Evolutionary conservation across 2,888 invertebrate genomes (phyloP), one percentile per base, ranked within the genome.

Genomic region (Pseudoips prasinana): DNA sequence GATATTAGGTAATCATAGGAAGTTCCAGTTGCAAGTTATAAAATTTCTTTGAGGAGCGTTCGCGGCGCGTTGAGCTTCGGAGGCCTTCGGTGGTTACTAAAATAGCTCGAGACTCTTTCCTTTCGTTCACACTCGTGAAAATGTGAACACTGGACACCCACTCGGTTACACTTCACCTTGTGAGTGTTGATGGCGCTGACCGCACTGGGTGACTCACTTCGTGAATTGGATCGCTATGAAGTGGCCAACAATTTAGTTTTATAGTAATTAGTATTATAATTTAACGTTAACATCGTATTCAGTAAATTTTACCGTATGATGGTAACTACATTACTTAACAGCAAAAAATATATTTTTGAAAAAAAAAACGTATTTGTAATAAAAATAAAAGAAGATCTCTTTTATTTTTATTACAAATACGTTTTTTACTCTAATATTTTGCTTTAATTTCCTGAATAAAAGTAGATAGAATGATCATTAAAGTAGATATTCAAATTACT

Each of bases 121-220:
- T 80, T 83, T 82, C 82, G 78, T 83, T 81, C 83, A 81, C 76
- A 80, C 81, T 78, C 72, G 72, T 75, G 84, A 82, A 84, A 76
- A 74, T 78, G 77, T 76, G 75, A 78, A 81, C 77, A 74, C 73
- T 71, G 72, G 73, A 78, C 84, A 79, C 86, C 85, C 78, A 85
- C 85, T 70, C 77, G 53, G 68, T 78, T 80, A 82, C 76, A 78
- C 81, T 83, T 87, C 85, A 85, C 86, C 85, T 87, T 86, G 85
- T 67, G 54, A 53, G 58, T 56, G 65, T 70, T 85, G 85, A 81
- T 86, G 87, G 87, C 85, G 86, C 80, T 86, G 81, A 80, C 75
- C 80, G 74, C 61, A 41, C 43, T 43, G 48, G 25, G 45, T 86
- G 83, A 84, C 58, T 86, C 85, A 86, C 49, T 55, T 43, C n/a